Evolutionary conservation across 1,140 invertebrate genomes (phyloP).

Genomic region (Lasaia peninsularis): DNA sequence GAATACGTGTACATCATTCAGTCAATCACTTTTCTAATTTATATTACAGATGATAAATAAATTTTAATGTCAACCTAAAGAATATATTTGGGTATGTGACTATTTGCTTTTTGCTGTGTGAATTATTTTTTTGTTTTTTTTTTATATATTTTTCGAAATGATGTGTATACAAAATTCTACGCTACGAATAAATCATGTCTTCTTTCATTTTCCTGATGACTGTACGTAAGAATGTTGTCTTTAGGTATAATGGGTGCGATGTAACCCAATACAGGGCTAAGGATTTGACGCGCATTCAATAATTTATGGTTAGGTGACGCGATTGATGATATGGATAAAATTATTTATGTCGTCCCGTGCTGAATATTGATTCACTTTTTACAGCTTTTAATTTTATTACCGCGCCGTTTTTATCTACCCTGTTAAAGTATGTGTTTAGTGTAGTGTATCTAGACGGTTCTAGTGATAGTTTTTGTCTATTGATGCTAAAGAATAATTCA

Average conservation of each 20-base stretch:
- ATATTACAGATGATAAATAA: no score
- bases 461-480: no score
- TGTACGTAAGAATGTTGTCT: slow-evolving; percentile 21
- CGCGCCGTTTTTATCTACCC: neutral
- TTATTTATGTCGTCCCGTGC: slow-evolving; percentile 57
- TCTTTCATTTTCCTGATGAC: neutral
- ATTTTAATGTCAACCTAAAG: no score
- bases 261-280: slow-evolving; percentile 52
- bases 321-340: slow-evolving; percentile 64
- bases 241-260: slow-evolving; percentile 35
- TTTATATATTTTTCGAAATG: no score
- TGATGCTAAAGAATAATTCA: no score
- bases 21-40: no score
- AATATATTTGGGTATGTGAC: no score
- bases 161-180: no score
- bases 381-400: slow-evolving; percentile 6
- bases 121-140: no score
- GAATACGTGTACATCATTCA: no score
- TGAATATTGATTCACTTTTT: slow-evolving; percentile 9
- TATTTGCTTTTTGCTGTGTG: no score
- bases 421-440: neutral
- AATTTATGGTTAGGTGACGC: slow-evolving; percentile 54
- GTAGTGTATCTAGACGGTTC: no score
- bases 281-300: slow-evolving; percentile 47
- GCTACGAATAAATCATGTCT: neutral